These are phyloP conservation scores for Orestias chungarensis DNA, from an alignment of 2,797 vertebrate genomes.

Conservation along the genomic window DNA sequence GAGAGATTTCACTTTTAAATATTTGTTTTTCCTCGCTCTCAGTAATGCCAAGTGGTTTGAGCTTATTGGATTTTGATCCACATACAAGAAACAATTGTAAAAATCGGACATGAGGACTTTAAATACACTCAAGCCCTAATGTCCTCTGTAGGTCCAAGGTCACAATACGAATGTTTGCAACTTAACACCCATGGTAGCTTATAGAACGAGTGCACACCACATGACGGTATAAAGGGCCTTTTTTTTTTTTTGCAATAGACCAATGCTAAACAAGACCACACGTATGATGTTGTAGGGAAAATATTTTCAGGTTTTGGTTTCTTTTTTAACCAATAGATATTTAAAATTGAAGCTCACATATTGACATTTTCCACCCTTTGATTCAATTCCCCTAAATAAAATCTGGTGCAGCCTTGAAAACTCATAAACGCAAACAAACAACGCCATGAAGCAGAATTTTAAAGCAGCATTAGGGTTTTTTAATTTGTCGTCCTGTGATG, in stretches of 20 bases:
- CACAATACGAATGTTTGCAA: slow-evolving; percentile 44
- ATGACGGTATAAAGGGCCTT: background rate
- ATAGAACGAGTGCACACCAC: slow-evolving; percentile 2
- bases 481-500: background rate
- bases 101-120: slow-evolving; percentile 48
- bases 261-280: background rate
- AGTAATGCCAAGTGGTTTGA: slow-evolving; percentile 22
- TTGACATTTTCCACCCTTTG: too few relatives aligned
- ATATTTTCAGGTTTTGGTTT: background rate
- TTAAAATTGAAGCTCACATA: too few relatives aligned
- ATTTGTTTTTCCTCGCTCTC: slow-evolving; percentile 5
- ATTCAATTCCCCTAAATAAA: background rate
- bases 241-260: background rate
- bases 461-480: background rate
- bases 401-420: background rate
- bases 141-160: slow-evolving; percentile 13
- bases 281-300: background rate
- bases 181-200: slow-evolving; percentile 22
- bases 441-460: background rate
- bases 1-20: slow-evolving; percentile 6
- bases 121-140: slow-evolving; percentile 24
- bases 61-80: background rate
- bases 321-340: too few relatives aligned
- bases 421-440: background rate
- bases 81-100: slow-evolving; percentile 8